Conservation (phyloP, 2,888 invertebrate species). For the Sympetrum striolatum region DNA sequence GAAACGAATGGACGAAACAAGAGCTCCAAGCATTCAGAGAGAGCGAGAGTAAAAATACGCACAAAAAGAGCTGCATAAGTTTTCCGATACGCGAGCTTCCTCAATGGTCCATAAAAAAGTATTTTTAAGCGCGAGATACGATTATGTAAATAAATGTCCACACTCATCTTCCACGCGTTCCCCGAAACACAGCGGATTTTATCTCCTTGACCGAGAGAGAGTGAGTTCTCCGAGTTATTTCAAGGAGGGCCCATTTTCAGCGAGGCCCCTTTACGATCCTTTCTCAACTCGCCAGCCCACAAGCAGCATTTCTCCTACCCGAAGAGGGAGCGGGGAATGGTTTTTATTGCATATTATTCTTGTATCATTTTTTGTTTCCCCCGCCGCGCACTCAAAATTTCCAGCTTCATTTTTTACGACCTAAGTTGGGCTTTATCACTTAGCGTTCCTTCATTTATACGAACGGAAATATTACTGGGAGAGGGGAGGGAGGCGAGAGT, state of each 20-base stretch:
- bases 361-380: slow-evolving; percentile 31
- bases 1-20: not conserved
- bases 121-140: slow-evolving; percentile 23
- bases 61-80: not conserved
- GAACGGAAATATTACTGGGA: not conserved
- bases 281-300: slow-evolving; percentile 27
- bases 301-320: not conserved
- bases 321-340: not conserved
- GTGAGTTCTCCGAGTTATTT: slow-evolving; percentile 4
- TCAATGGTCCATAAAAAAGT: not conserved
- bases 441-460: slow-evolving; percentile 35
- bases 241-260: slow-evolving; percentile 17
- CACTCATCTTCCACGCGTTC: slow-evolving; percentile 32
- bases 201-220: slow-evolving; percentile 7
- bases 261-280: slow-evolving; percentile 8
- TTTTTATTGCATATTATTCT: slow-evolving; percentile 22
- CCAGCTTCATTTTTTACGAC: not conserved
- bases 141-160: slow-evolving; percentile 35
- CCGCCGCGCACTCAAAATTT: slow-evolving; percentile 21
- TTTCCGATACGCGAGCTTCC: not conserved
- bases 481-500: not conserved
- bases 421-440: slow-evolving; percentile 39
- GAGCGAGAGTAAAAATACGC: not conserved
- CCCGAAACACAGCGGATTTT: slow-evolving; percentile 7
- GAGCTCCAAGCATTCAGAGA: not conserved